Base-by-base conservation (phyloP, 2,113 vertebrate genomes). In the Herpetotheres cachinnans region DNA sequence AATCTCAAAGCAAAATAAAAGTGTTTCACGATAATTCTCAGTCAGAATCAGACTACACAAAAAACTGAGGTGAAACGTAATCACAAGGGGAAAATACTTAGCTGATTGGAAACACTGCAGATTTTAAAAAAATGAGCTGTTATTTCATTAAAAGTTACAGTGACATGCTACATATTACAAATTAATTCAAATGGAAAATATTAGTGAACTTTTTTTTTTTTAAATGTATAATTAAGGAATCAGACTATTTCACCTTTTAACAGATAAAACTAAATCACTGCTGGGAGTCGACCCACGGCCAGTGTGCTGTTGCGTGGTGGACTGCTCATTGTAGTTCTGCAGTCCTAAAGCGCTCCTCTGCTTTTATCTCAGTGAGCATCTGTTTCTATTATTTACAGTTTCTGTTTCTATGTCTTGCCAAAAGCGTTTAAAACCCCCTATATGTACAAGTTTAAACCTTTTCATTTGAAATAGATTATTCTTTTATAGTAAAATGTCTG, bases 401-500 rank as follows among this genome's bases (percentile, higher is more conserved):
- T 97, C 94, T 96, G 30, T 95, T 92, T 50, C 71, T 84, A 6
- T 95, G 76, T 69, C 66, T 97, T 97, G 94, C 95, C 95, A 95
- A 91, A 93, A 96, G 89, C 87, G 4, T 52, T 71, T 86, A 84
- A 95, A 54, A 61, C 16, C 34, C 17, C 47, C 36, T 72, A 47
- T 93, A 79, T 94, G 94, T 86, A 89, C 86, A 95, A 97, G 71
- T 96, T 97, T 96, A 96, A 98, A 95, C 80, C 56, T 90, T 97
- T 86, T 96, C 62, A 84, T 98, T 98, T 97, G 90, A 97, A 96
- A 93, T 58, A 87, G 72, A 96, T 98, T 97, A 98, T 94, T 95
- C 94, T 96, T 97, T 97, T 97, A 95, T 96, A 96, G 95, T 97
- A 93, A 96, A 97, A 97, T 95, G 70, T 96, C 96, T 97, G 84